Evolutionary conservation across 2,113 vertebrate genomes (phyloP).

Genomic region (Pelmatolapia mariae): DNA sequence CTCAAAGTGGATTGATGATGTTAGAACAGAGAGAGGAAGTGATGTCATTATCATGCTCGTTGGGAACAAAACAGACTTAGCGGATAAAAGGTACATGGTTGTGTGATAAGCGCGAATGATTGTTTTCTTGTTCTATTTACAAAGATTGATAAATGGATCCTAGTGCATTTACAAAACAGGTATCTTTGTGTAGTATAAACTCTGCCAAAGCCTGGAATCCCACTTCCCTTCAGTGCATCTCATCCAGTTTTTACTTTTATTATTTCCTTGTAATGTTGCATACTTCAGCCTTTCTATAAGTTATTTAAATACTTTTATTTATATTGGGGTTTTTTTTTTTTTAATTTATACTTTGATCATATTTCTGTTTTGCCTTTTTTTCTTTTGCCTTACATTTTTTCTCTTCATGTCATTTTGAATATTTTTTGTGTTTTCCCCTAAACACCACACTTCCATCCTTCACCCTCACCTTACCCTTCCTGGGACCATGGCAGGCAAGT

Average conservation of each 20-base stretch:
- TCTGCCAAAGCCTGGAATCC: conserved; percentile 49
- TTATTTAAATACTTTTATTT: conserved; percentile 36
- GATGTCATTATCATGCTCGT: conserved; percentile 89
- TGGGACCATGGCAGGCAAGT: conserved; percentile 74
- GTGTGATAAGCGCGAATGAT: conserved; percentile 6
- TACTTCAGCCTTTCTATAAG: conserved; percentile 7
- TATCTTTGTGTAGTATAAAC: not conserved
- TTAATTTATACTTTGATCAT: conserved; percentile 22
- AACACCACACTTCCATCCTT: conserved; percentile 34
- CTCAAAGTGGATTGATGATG: conserved; percentile 86
- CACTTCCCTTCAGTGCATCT: conserved; percentile 38
- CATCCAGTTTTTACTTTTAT: conserved; percentile 42
- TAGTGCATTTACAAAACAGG: not conserved
- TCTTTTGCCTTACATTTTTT: conserved; percentile 21
- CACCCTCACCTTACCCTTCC: conserved; percentile 33
- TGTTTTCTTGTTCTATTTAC: not conserved
- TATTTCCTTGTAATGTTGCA: conserved; percentile 15
- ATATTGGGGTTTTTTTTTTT: fast-evolving
- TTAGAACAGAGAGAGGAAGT: conserved; percentile 83
- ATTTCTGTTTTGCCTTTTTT: conserved; percentile 28
- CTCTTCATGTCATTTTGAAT: conserved; percentile 58
- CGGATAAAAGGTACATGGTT: conserved; percentile 82
- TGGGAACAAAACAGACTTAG: conserved; percentile 87
- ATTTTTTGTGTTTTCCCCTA: conserved; percentile 25
- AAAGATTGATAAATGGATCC: not conserved